Evolutionary conservation across 2,113 vertebrate genomes (phyloP), one percentile per base, ranked within the genome.

Genomic region (Perca schrenkii): DNA sequence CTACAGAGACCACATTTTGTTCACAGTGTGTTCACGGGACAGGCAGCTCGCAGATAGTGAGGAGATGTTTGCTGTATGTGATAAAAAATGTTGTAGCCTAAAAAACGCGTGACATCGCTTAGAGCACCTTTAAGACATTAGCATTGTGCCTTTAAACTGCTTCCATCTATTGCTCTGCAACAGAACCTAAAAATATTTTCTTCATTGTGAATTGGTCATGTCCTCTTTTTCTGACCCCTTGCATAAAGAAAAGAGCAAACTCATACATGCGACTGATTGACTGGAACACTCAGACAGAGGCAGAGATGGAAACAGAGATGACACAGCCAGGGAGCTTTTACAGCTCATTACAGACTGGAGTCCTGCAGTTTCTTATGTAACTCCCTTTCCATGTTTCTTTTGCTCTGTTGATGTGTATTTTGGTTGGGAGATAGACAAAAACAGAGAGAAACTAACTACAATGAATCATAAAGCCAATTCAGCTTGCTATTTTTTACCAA

Each of bases 341-440:
- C 68, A 81, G 81, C 83, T 90, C 87, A 79, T 90, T 85, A 90
- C 80, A 81, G 63, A 36, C 73, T 34, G 64, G 74, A 80, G 76
- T 86, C 83, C 56, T 68, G 61, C 40, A 82, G 68, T 81, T 79
- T 68, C 83, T 84, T 77, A 83, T 86, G 46, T 74, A 85, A 89
- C 79, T 74, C 76, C 22, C 58, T 43, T 54, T 70, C 77, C 64
- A 60, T 82, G 68, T 82, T 71, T 82, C 68, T 83, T 28, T 47
- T 43, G 40, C 81, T 77, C 69, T 74, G 61, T 77, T 85, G 78
- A 49, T 82, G 46, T 75, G 61, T 54, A 34, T 82, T 54, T 70
- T 73, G 34, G 75, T 74, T 74, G 49, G 46, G 47, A 74, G 56
- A 67, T 40, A 80, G 52, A 60, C 43, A 72, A 17, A 86, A 77